Conservation (phyloP, 2,797 vertebrate genomes). For the Triplophysa bombifrons region DNA sequence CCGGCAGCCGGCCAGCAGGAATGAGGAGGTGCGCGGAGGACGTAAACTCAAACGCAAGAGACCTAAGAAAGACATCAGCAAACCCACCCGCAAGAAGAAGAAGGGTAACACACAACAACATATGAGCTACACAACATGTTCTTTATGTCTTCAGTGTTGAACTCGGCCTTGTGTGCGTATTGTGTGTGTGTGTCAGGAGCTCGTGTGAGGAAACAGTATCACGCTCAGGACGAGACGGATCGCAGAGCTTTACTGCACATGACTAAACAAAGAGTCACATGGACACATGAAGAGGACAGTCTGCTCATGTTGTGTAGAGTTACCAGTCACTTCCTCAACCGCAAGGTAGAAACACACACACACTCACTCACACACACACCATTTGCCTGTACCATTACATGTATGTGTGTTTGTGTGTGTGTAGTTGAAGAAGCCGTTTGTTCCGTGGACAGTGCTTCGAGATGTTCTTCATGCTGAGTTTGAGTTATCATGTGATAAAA, state of each 20-base stretch:
- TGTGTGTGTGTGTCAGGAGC: slow-evolving; percentile 41
- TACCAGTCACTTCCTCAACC: slow-evolving; percentile 89
- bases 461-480: slow-evolving; percentile 89
- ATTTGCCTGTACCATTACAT: slow-evolving; percentile 12
- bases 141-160: not conserved
- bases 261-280: slow-evolving; percentile 90
- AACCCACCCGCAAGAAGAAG: slow-evolving; percentile 74
- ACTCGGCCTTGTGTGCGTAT: slow-evolving; percentile 8
- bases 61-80: slow-evolving; percentile 72
- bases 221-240: slow-evolving; percentile 87
- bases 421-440: slow-evolving; percentile 87
- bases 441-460: slow-evolving; percentile 89
- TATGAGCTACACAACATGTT: not conserved
- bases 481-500: slow-evolving; percentile 92
- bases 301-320: slow-evolving; percentile 93
- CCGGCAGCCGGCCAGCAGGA: slow-evolving; percentile 77
- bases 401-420: slow-evolving; percentile 14
- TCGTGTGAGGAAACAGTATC: slow-evolving; percentile 57
- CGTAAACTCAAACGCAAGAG: slow-evolving; percentile 86
- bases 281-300: slow-evolving; percentile 90
- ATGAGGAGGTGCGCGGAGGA: slow-evolving; percentile 83
- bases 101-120: slow-evolving; percentile 72
- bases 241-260: slow-evolving; percentile 88
- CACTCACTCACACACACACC: not conserved
- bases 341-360: slow-evolving; percentile 77